A percentile compares a stretch with the other conserved stretches of the same genome.
Evolutionary conservation across 2,888 invertebrate species (phyloP).

Genomic region (Pollenia labialis): DNA sequence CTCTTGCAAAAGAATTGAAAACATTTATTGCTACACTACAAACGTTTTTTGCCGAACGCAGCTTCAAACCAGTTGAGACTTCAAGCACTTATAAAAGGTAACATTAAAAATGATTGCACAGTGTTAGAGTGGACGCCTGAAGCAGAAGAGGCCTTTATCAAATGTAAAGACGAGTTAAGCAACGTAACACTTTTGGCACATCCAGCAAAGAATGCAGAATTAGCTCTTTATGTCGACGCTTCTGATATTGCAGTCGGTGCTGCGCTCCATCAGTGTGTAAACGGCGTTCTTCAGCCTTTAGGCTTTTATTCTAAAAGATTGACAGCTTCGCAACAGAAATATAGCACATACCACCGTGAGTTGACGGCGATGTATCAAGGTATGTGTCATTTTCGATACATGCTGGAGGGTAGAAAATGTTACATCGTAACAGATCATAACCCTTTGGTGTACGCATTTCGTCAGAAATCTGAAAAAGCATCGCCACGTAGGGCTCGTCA

Average conservation of each 20-base stretch:
- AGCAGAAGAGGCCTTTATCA: conserved; percentile 53
- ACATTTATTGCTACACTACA: background rate
- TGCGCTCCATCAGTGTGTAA: conserved; percentile 56
- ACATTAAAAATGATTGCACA: conserved; percentile 26
- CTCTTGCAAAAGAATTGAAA: conserved; percentile 7
- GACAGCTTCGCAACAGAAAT: background rate
- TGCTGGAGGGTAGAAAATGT: conserved; percentile 50
- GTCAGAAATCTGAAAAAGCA: conserved; percentile 34
- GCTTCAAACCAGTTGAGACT: conserved; percentile 43
- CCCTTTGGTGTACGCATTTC: conserved; percentile 35
- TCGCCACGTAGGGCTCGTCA: background rate
- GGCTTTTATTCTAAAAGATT: conserved; percentile 77
- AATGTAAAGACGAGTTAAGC: conserved; percentile 34
- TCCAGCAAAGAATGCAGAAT: conserved; percentile 12
- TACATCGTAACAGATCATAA: conserved; percentile 49
- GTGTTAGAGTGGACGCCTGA: conserved; percentile 53
- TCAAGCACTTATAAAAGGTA: conserved; percentile 31
- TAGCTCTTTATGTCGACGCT: conserved; percentile 31
- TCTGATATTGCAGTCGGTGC: conserved; percentile 57
- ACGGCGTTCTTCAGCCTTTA: conserved; percentile 43
- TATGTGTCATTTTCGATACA: conserved; percentile 55
- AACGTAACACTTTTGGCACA: conserved; percentile 18
- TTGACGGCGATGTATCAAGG: conserved; percentile 50
- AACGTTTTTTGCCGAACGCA: background rate
- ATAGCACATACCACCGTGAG: conserved; percentile 57